Conservation (phyloP, 2,797 vertebrate genomes). For the Diceros bicornis region DNA sequence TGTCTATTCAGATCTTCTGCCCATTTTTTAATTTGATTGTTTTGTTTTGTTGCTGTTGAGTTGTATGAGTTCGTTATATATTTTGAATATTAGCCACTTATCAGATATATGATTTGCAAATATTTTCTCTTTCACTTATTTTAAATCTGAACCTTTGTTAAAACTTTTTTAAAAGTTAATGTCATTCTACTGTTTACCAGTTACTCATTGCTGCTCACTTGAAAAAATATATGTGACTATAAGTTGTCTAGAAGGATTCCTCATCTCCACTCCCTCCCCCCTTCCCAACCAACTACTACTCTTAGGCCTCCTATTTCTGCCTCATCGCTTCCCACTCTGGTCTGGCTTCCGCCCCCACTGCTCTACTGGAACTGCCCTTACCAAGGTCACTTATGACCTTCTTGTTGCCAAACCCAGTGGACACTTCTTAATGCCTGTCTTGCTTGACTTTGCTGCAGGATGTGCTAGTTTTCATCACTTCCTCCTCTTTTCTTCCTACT, state of each 20-base stretch:
- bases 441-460: constrained; percentile 34
- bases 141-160: constrained; percentile 26
- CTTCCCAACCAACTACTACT: not conserved
- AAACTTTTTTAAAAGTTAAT: not conserved
- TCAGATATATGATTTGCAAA: not conserved
- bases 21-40: not conserved
- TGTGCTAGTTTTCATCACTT: constrained; percentile 57
- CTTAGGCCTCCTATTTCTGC: not conserved
- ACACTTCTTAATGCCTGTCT: not conserved
- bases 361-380: constrained; percentile 1
- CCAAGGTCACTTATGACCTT: not conserved
- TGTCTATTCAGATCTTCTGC: not conserved
- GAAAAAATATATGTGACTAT: not conserved
- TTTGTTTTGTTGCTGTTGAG: not conserved
- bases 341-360: not conserved
- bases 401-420: not conserved
- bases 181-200: constrained; percentile 7
- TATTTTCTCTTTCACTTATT: not conserved
- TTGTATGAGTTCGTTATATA: not conserved
- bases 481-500: constrained; percentile 47
- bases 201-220: constrained; percentile 41
- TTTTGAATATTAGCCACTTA: not conserved
- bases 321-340: not conserved
- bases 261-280: not conserved
- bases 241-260: not conserved